Conservation (phyloP, 2,888 invertebrate genomes). For the Argynnis bischoffii region DNA sequence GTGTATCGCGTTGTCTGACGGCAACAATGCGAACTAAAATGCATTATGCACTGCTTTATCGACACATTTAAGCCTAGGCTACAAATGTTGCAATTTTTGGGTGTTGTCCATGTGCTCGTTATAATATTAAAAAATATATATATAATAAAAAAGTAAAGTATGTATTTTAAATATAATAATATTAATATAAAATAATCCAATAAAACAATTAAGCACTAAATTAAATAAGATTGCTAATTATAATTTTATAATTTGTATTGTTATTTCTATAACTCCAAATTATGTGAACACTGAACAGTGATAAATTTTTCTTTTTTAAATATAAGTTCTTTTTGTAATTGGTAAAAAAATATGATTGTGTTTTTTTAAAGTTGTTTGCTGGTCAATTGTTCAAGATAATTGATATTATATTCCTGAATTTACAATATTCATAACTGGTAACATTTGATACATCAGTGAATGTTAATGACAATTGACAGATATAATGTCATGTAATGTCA, state of each 20-base stretch:
- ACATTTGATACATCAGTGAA: neutral
- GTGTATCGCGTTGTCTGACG: slow-evolving; percentile 36
- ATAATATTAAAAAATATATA: neutral
- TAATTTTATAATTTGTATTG: too few relatives aligned
- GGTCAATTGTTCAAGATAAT: neutral
- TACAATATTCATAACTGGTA: neutral
- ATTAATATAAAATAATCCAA: too few relatives aligned
- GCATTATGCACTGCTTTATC: slow-evolving; percentile 45
- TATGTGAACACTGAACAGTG: too few relatives aligned
- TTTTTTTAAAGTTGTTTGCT: too few relatives aligned
- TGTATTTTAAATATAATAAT: too few relatives aligned
- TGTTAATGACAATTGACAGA: neutral
- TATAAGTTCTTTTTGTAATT: too few relatives aligned
- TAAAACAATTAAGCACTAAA: too few relatives aligned
- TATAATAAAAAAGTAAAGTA: too few relatives aligned
- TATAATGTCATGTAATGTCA: neutral
- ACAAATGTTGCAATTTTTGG: slow-evolving; percentile 2
- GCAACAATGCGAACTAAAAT: slow-evolving; percentile 25
- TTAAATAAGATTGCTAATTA: too few relatives aligned
- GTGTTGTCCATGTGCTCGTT: neutral
- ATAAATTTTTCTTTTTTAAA: too few relatives aligned
- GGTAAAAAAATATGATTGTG: too few relatives aligned
- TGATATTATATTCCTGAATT: neutral
- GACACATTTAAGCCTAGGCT: slow-evolving; percentile 31
- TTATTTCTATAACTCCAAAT: too few relatives aligned